Evolutionary conservation across 2,797 vertebrate species (phyloP), one percentile per base, ranked within the genome.

Genomic region (Rhadinocentrus ornatus): DNA sequence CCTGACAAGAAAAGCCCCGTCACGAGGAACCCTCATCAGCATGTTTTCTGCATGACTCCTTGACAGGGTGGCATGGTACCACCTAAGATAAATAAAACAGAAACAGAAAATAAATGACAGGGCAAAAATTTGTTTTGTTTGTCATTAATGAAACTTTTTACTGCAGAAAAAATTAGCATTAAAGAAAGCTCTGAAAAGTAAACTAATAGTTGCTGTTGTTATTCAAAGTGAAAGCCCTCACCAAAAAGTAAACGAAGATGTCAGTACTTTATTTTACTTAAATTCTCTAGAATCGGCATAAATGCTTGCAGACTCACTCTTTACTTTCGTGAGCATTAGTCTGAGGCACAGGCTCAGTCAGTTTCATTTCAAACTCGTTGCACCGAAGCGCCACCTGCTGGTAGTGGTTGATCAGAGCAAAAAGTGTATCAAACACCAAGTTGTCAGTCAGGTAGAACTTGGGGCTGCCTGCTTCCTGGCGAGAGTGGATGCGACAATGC

Each of bases 361-460:
- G 94, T 79, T 97, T 97, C 98, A 99, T 99, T 93, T 99, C 98
- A 72, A 99, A 99, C 90, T 99, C 97, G 0, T 99, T 99, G 91
- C 98, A 99, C 88, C 98, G 95, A 83, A 99, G 94, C 0, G 98
- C 97, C 89, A 99, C 97, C 89, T 97, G 96, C 92, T 99, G 98
- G 93, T 99, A 99, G 93, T 99, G 98, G 6, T 93, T 98, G 92
- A 99, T 99, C 83, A 99, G 96, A 60, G 96, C 96, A 62, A 97
- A 99, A 66, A 99, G 97, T 0, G 97, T 97, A 89, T 99, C 97
- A 0, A 99, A 99, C 79, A 99, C 97, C 72, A 99, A 94, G 93
- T 99, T 99, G 93, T 99, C 98, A 0, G 98, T 99, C 89, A 99
- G 93, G 94, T 97, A 99, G 95, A 98, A 99, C 92, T 99, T 99